Percentiles rank a stretch among this genome's conserved stretches.
phyloP scores from a whole-genome alignment of 2,113 vertebrate species.

The Syngnathus typhle region DNA sequence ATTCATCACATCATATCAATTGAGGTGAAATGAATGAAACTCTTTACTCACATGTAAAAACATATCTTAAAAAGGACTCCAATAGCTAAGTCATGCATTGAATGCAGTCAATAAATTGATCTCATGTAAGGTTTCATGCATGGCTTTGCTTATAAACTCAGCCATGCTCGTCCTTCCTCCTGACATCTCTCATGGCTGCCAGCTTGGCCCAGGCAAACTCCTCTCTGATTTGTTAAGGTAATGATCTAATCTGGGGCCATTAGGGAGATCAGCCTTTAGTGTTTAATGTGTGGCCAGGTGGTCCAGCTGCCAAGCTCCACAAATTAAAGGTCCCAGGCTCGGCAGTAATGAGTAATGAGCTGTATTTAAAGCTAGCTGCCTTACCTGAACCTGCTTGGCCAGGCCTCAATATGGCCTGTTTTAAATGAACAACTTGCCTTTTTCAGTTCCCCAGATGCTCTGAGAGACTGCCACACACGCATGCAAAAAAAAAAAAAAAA shows the following conservation, averaged over 20 bases:
- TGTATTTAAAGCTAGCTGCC: constrained; percentile 53
- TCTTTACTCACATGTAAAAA: neutral
- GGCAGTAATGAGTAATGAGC: constrained; percentile 65
- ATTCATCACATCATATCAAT: too few relatives aligned
- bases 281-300: constrained; percentile 72
- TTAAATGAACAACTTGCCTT: constrained; percentile 57
- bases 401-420: constrained; percentile 55
- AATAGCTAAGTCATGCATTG: neutral
- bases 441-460: constrained; percentile 48
- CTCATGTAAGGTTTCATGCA: constrained; percentile 2
- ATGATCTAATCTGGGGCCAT: constrained; percentile 65
- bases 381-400: constrained; percentile 51
- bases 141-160: constrained; percentile 4
- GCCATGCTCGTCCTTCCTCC: constrained; percentile 20
- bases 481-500: neutral
- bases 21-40: neutral
- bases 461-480: constrained; percentile 8
- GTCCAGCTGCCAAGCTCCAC: constrained; percentile 58
- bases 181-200: constrained; percentile 29
- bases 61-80: neutral
- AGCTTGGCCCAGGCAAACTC: constrained; percentile 28
- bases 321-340: constrained; percentile 56
- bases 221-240: constrained; percentile 64
- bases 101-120: constrained; percentile 1
- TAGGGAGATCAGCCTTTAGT: constrained; percentile 63